phyloP scores from a whole-genome alignment of 2,888 invertebrate genomes.

The Trichogramma evanescens region DNA sequence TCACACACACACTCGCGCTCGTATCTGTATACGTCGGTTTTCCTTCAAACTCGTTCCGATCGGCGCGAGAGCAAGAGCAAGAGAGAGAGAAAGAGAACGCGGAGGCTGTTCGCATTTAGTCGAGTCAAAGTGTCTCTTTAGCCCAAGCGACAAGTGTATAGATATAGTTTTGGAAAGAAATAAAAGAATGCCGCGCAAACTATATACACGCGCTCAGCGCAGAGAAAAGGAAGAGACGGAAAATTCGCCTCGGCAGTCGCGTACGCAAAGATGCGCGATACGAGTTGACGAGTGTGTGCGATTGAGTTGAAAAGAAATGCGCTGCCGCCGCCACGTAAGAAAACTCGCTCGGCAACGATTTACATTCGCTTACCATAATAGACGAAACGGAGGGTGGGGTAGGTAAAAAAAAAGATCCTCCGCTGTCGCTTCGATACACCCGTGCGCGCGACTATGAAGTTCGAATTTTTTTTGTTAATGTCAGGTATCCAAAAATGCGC shows the following conservation, averaged over 20 bases:
- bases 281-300: conserved; percentile 7
- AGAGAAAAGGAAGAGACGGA: neutral
- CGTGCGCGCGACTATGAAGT: no score
- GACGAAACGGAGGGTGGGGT: no score
- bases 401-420: no score
- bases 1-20: neutral
- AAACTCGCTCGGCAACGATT: no score
- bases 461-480: no score
- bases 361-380: no score
- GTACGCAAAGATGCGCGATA: neutral
- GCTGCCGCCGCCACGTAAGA: no score
- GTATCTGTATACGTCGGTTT: neutral
- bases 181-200: neutral
- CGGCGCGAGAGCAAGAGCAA: neutral
- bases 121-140: conserved; percentile 13
- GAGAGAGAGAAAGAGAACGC: conserved; percentile 13
- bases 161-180: neutral
- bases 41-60: neutral
- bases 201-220: neutral
- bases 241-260: no score
- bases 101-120: neutral
- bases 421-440: no score
- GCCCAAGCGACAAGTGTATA: neutral
- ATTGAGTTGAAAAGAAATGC: conserved; percentile 12
- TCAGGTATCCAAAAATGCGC: no score